Conservation (phyloP, 30 jellyfish, hydroid and myxozoan species). For the Morbakka virulenta region DNA sequence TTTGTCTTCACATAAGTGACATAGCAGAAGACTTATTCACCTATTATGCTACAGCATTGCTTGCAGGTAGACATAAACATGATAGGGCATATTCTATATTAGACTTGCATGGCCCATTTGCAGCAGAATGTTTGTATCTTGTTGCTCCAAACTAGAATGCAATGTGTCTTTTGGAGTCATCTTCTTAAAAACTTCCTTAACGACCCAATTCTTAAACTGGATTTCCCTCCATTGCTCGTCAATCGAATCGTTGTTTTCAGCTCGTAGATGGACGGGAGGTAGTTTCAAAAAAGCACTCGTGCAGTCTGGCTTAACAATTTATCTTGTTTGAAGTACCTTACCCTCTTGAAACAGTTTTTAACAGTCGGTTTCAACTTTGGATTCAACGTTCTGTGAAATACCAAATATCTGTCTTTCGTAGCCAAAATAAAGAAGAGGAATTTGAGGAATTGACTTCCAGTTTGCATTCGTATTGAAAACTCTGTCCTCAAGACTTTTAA, state of each 20-base stretch:
- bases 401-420: too few species aligned
- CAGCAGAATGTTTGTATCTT: not conserved
- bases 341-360: slow-evolving; percentile 30
- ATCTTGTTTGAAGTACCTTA: slow-evolving; percentile 33
- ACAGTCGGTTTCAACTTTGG: slow-evolving; percentile 27
- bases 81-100: not conserved
- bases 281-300: slow-evolving; percentile 24
- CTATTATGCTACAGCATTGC: not conserved
- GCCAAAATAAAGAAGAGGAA: slow-evolving; percentile 27
- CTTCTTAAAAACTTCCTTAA: slow-evolving; percentile 18
- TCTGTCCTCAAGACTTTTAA: slow-evolving; percentile 31
- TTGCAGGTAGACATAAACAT: not conserved
- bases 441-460: slow-evolving; percentile 1
- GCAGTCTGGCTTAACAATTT: slow-evolving; percentile 43
- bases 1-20: not conserved
- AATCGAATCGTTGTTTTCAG: slow-evolving; percentile 16
- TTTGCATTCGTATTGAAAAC: slow-evolving; percentile 20
- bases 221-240: slow-evolving; percentile 64
- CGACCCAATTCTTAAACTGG: slow-evolving; percentile 21
- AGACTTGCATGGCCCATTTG: not conserved
- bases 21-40: not conserved
- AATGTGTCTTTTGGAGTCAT: slow-evolving; percentile 23
- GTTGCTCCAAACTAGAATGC: not conserved
- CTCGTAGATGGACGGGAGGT: slow-evolving; percentile 42
- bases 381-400: slow-evolving; percentile 9